Conservation (phyloP, 2,113 vertebrate genomes). For the Heterocephalus glaber region DNA sequence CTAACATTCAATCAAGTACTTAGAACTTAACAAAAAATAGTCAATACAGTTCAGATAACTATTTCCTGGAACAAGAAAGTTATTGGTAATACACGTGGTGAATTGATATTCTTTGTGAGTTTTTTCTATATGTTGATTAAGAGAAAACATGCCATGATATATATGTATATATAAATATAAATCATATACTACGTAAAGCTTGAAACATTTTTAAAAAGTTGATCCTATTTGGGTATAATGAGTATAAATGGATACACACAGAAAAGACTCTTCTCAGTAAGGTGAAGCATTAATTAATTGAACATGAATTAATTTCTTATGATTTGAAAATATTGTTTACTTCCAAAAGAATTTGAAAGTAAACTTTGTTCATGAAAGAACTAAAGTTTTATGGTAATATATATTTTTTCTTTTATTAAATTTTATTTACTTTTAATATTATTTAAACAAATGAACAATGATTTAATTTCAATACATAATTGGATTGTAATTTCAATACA, state of each 20-base stretch:
- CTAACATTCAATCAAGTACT: background rate
- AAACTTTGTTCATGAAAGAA: background rate
- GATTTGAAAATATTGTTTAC: background rate
- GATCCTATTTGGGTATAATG: background rate
- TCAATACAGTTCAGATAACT: background rate
- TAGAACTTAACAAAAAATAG: background rate
- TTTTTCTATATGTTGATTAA: background rate
- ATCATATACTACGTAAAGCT: background rate
- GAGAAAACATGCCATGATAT: background rate
- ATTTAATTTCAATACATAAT: no score
- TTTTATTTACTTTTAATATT: conserved; percentile 41
- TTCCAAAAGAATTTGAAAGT: background rate
- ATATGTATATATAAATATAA: background rate
- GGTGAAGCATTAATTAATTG: background rate
- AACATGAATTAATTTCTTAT: background rate
- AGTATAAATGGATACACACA: background rate
- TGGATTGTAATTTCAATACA: conserved; percentile 54
- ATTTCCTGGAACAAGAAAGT: background rate
- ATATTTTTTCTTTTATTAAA: conserved; percentile 49
- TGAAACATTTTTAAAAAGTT: background rate
- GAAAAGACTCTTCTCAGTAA: background rate
- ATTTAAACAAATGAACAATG: background rate
- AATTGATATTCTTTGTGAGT: background rate
- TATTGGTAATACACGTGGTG: background rate
- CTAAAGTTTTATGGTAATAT: background rate